Evolutionary conservation across 2,888 invertebrate genomes (phyloP).

Genomic region (Allacma fusca): DNA sequence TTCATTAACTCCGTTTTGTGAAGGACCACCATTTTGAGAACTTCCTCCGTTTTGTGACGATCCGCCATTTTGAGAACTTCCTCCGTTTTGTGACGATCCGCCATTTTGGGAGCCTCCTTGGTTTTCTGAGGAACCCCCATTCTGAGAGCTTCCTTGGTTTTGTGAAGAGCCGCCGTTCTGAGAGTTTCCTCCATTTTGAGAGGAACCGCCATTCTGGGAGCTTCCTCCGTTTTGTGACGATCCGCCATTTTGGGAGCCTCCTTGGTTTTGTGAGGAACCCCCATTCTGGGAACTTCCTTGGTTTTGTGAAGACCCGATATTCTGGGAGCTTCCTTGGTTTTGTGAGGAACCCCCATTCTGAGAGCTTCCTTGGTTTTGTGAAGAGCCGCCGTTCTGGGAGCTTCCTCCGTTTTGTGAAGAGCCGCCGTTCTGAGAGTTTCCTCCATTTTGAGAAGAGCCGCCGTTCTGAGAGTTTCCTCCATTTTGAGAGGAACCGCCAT

Average conservation of each 20-base stretch:
- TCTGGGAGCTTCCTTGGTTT: conserved; percentile 38
- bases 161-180: conserved; percentile 17
- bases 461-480: conserved; percentile 39
- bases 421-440: conserved; percentile 29
- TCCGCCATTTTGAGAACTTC: conserved; percentile 5
- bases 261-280: conserved; percentile 31
- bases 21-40: conserved; percentile 25
- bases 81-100: conserved; percentile 33
- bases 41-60: conserved; percentile 23
- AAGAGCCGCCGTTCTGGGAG: conserved; percentile 9
- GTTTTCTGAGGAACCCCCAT: conserved; percentile 30
- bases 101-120: conserved; percentile 23
- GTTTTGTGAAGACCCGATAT: conserved; percentile 39
- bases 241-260: conserved; percentile 43
- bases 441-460: conserved; percentile 45
- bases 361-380: conserved; percentile 27
- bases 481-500: conserved; percentile 14
- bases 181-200: conserved; percentile 11
- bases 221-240: conserved; percentile 25
- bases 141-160: conserved; percentile 26
- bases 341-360: conserved; percentile 42
- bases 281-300: conserved; percentile 34
- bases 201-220: conserved; percentile 23
- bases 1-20: conserved; percentile 30
- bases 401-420: conserved; percentile 40